Base-by-base conservation (phyloP, 2,888 invertebrate species). In the Epinotia nisella region DNA sequence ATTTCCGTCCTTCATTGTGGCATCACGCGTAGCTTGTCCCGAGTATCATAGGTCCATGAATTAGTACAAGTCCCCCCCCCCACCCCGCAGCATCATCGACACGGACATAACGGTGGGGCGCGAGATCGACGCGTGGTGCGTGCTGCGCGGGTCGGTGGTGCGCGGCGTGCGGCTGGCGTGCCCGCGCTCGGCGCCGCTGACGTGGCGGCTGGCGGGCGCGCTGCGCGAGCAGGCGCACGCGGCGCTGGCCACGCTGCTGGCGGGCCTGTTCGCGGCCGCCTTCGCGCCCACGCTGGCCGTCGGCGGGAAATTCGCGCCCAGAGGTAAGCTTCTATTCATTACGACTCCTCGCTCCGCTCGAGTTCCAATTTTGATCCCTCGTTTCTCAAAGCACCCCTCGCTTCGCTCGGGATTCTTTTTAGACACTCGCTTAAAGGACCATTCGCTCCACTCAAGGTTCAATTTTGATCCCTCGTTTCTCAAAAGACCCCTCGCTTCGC, bases 71-170 rank as follows among this genome's bases (percentile, higher is more conserved):
- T n/a, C n/a, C n/a, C n/a, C n/a, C n/a, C n/a, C n/a, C n/a, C n/a
- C n/a, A n/a, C n/a, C n/a, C n/a, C 70, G 0, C 85, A 96, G 95
- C 78, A 96, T 96, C 82, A 94, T 96, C 78, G 96, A 96, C 87
- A 96, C 96, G 17, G 96, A 96, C 85, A 94, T 96, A 82, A 96
- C 96, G 81, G 84, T 93, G 41, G 94, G 95, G 29, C 85, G 90
- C 11, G 93, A 94, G 76, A 79, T 94, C 67, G 90, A 89, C 78
- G 75, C 76, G 24, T 84, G 81, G 77, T 96, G 96, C 81, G 87
- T 85, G 51, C 87, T 95, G 80, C 88, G 80, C 76, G 78, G 79
- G 4, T 90, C 85, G 3, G 71, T 79, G 0, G 78, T 92, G n/a
- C 84, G 92, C 5, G 92, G 93, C 65, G 86, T 91, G 85, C 80